phyloP scores from a whole-genome alignment of 2,797 vertebrate genomes.

The Scarus forsteni region DNA sequence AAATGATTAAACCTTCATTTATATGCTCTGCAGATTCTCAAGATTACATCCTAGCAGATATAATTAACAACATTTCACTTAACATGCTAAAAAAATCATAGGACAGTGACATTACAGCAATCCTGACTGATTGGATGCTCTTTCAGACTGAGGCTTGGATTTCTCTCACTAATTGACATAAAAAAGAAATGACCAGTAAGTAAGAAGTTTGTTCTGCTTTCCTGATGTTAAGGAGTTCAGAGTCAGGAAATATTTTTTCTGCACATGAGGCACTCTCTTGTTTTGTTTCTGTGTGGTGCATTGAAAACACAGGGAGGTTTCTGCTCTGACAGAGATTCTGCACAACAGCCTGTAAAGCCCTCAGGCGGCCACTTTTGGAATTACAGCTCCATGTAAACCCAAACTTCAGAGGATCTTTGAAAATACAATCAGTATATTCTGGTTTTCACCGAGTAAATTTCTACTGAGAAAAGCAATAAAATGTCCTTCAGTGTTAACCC shows the following conservation, averaged over 20 bases:
- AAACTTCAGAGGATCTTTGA: too few species aligned
- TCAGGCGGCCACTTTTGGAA: conserved; percentile 22
- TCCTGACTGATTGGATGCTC: not conserved
- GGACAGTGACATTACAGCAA: not conserved
- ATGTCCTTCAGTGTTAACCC: too few species aligned
- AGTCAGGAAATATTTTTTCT: too few species aligned
- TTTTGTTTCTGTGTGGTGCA: too few species aligned
- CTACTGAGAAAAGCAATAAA: too few species aligned
- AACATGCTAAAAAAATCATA: too few species aligned
- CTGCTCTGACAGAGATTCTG: not conserved
- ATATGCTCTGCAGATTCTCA: conserved; percentile 27
- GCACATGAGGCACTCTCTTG: too few species aligned
- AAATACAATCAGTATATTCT: too few species aligned
- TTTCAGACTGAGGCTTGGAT: conserved; percentile 10
- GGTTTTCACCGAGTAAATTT: too few species aligned
- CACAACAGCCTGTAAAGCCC: conserved; percentile 4
- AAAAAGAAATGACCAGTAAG: not conserved
- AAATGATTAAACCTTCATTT: conserved; percentile 6
- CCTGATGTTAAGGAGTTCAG: too few species aligned
- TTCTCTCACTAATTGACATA: not conserved
- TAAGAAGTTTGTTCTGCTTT: not conserved
- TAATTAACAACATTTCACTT: conserved; percentile 24
- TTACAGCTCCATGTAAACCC: not conserved
- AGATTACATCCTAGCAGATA: conserved; percentile 20
- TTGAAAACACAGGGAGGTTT: not conserved